Base-by-base conservation (phyloP, 2,888 invertebrate genomes). In the Imbricaverruca yamaguchii region DNA sequence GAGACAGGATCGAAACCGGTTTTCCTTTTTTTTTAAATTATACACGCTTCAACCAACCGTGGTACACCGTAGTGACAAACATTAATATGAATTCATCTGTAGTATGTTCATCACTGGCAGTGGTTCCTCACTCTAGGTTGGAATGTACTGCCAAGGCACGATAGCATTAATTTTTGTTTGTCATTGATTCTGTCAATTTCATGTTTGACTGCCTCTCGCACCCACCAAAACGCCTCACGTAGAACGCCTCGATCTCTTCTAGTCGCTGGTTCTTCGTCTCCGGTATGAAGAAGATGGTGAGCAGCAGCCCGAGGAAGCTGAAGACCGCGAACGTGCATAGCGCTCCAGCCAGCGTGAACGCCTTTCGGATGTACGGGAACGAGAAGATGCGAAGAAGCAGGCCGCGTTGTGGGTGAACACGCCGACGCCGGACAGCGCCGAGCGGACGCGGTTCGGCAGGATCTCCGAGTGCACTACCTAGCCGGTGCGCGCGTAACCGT, bases 381-480 rank as follows among this genome's bases (percentile, higher is more conserved):
- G 79, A 23, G 15, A 79, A 57, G 4, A 79, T n/a, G 57, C 12
- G 4, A 57, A 1, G 25, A 57, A 79, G 1, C n/a, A 12, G 23
- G 25, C 9, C 11, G 23, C 57, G 79, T 15, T 57, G 57, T 79
- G 79, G 3, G 23, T 25, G 12, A 56, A 39, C 4, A 79, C 57
- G n/a, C 23, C 15, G 23, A 59, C 11, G 2, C 79, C 79, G 13
- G 79, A 79, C 23, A 79, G 59, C 23, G 57, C 57, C 23, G 79
- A 56, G 23, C 79, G 79, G 57, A 79, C 79, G 12, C 57, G 79
- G 23, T 23, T 57, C n/a, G 79, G 79, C 0, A 79, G 79, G 23
- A 79, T 11, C 15, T 79, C 79, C n/a, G 79, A 56, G 4, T 79
- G 79, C n/a, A 79, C 57, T 13, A 79, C 79, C 79, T 57, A 79